Evolutionary conservation across 2,797 vertebrate genomes (phyloP).

Genomic region (Decapterus maruadsi): DNA sequence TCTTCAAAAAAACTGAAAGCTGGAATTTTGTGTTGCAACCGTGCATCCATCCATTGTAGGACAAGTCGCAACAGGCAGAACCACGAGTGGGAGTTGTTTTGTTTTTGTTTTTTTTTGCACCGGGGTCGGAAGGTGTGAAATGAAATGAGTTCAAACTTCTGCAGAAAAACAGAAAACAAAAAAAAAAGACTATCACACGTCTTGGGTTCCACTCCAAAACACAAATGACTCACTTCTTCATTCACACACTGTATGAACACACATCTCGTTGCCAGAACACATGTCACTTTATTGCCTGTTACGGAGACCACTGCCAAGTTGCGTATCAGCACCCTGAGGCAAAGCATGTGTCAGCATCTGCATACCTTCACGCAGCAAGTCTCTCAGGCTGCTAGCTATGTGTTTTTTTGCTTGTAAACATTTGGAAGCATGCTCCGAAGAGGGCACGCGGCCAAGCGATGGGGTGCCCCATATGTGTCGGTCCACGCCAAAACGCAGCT

Average conservation of each 20-base stretch:
- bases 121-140: slow-evolving; percentile 28
- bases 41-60: slow-evolving; percentile 29
- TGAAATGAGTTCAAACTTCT: slow-evolving; percentile 43
- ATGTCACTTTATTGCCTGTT: slow-evolving; percentile 63
- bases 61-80: slow-evolving; percentile 56
- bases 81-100: neutral
- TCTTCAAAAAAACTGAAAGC: slow-evolving; percentile 24
- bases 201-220: too few relatives aligned
- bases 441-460: slow-evolving; percentile 62
- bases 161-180: neutral
- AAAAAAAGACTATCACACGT: slow-evolving; percentile 3
- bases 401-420: slow-evolving; percentile 73
- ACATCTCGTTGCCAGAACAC: slow-evolving; percentile 47
- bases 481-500: slow-evolving; percentile 60
- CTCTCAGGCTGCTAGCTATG: slow-evolving; percentile 57
- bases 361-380: slow-evolving; percentile 65
- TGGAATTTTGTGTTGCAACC: slow-evolving; percentile 45
- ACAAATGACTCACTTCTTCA: slow-evolving; percentile 29
- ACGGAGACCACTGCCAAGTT: slow-evolving; percentile 49
- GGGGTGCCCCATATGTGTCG: slow-evolving; percentile 54
- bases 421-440: slow-evolving; percentile 61
- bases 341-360: slow-evolving; percentile 73
- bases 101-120: neutral
- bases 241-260: slow-evolving; percentile 31
- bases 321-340: slow-evolving; percentile 60